Conservation (phyloP, 2,888 invertebrate genomes). For the Clanis bilineata region DNA sequence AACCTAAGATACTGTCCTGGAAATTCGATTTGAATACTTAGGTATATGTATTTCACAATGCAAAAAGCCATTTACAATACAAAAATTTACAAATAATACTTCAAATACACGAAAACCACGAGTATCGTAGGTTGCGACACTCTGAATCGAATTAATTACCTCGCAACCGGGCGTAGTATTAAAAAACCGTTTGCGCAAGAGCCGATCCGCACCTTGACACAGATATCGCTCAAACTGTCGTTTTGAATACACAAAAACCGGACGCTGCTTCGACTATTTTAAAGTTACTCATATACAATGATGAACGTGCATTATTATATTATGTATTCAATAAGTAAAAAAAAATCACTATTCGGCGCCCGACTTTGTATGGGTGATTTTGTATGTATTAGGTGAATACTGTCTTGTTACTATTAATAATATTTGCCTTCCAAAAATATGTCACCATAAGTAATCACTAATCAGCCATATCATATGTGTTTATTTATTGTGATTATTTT, state of each 20-base stretch:
- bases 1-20: too few relatives aligned
- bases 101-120: conserved; percentile 62
- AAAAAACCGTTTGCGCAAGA: conserved; percentile 80
- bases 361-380: too few relatives aligned
- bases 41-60: conserved; percentile 8
- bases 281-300: conserved; percentile 35
- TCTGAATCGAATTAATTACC: conserved; percentile 80
- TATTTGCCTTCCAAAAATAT: too few relatives aligned
- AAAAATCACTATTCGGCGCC: too few relatives aligned
- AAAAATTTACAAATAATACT: conserved; percentile 37
- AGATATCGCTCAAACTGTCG: conserved; percentile 77
- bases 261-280: conserved; percentile 72
- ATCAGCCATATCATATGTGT: too few relatives aligned
- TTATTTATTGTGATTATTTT: too few relatives aligned
- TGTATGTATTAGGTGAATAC: too few relatives aligned
- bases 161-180: conserved; percentile 78
- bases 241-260: conserved; percentile 82
- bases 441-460: too few relatives aligned
- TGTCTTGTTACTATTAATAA: too few relatives aligned
- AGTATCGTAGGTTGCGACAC: conserved; percentile 75
- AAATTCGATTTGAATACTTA: not conserved
- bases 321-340: too few relatives aligned
- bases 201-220: conserved; percentile 81
- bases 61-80: conserved; percentile 33
- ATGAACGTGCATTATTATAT: not conserved